phyloP scores from a whole-genome alignment of 2,113 vertebrate species.

The Lamprologus lemairii region DNA sequence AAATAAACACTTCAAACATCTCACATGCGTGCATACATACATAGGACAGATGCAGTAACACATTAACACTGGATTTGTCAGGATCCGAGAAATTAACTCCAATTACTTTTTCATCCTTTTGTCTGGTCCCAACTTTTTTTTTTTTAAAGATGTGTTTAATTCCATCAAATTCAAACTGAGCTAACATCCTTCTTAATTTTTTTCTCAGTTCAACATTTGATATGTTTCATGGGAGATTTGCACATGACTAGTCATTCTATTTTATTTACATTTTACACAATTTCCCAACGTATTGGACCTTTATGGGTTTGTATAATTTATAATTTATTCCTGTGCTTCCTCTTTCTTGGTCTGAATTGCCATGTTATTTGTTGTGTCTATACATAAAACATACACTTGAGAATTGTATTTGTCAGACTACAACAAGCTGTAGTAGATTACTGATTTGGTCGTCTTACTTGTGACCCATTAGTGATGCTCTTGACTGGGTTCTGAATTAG shows the following conservation, averaged over 20 bases:
- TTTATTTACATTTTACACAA: background rate
- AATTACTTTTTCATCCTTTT: background rate
- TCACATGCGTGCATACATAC: background rate
- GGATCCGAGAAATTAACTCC: background rate
- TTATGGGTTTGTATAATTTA: accelerated
- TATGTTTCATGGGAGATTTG: background rate
- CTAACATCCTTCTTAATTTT: background rate
- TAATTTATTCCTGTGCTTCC: background rate
- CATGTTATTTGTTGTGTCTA: background rate
- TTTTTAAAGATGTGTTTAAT: background rate
- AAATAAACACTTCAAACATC: background rate
- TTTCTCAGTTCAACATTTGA: background rate
- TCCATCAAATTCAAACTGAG: background rate
- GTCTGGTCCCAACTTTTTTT: background rate
- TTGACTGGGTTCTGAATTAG: background rate
- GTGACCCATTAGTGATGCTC: background rate
- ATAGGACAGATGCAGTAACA: background rate
- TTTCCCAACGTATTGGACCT: background rate
- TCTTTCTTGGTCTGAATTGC: background rate
- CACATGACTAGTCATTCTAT: background rate
- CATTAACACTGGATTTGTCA: background rate
- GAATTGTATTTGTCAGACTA: background rate
- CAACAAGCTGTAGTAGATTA: background rate
- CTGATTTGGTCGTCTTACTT: background rate
- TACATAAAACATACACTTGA: background rate